These are phyloP conservation scores for Morinoia aosen DNA, from an alignment of 2,888 invertebrate species.

Conservation along the genomic window DNA sequence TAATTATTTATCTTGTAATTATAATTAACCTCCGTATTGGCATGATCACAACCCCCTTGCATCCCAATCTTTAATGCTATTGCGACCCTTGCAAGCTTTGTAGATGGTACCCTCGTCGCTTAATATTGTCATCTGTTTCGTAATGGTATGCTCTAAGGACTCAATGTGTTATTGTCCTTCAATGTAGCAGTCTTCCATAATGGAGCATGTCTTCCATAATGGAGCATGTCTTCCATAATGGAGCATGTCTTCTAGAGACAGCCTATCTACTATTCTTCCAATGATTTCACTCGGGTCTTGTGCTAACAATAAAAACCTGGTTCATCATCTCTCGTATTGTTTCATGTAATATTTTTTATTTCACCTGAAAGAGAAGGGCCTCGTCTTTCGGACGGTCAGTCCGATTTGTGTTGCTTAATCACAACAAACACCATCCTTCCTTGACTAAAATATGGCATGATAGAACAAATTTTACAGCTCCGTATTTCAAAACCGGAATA, in stretches of 20 bases:
- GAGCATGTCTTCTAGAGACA: neutral
- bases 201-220: too few species aligned
- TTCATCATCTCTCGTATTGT: neutral
- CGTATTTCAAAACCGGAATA: neutral
- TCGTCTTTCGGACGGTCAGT: neutral
- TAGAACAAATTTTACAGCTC: too few species aligned
- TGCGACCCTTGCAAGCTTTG: neutral
- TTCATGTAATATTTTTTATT: neutral
- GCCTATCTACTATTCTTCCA: neutral
- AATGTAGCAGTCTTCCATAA: neutral
- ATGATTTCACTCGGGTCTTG: neutral
- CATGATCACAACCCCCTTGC: neutral
- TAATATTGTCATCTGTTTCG: neutral
- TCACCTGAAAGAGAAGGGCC: neutral
- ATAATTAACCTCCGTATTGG: neutral
- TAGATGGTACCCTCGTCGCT: neutral
- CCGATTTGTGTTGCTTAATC: neutral
- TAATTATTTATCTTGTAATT: neutral
- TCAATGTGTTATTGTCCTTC: neutral
- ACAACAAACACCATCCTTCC: neutral
- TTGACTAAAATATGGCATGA: too few species aligned
- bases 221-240: neutral
- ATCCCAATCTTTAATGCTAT: neutral
- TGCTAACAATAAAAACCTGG: neutral
- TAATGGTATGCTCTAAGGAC: neutral